A percentile compares a stretch with the other conserved stretches of the same genome.
These are phyloP conservation scores for Cecropterus lyciades DNA, from an alignment of 1,140 invertebrate species.

Conservation along the genomic window DNA sequence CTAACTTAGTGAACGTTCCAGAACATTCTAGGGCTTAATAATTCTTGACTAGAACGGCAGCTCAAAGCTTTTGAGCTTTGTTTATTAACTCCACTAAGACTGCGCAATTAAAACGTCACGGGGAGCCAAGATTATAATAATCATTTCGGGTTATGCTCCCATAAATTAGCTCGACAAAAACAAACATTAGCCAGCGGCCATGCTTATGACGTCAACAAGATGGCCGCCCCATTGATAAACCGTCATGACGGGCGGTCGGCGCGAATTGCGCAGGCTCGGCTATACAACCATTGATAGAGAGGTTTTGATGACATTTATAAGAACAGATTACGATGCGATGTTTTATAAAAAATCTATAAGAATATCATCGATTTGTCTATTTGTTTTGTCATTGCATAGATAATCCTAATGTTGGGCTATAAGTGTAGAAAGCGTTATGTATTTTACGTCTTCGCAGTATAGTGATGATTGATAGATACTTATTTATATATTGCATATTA, in stretches of 20 bases:
- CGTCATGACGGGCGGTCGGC: conserved; percentile 51
- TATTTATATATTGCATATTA: no score
- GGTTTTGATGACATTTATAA: conserved; percentile 45
- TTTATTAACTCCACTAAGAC: conserved; percentile 6
- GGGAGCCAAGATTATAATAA: conserved; percentile 14
- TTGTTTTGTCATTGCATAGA: no score
- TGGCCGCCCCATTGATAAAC: conserved; percentile 76
- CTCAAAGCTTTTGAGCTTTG: background rate
- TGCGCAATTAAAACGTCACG: conserved; percentile 1
- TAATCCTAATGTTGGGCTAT: no score
- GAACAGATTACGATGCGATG: conserved; percentile 30
- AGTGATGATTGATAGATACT: no score
- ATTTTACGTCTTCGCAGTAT: no score
- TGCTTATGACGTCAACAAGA: conserved; percentile 77
- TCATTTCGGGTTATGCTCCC: conserved; percentile 18
- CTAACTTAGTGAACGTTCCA: background rate
- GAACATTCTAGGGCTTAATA: background rate
- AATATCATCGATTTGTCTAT: background rate
- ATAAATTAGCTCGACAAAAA: conserved; percentile 49
- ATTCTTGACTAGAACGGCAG: background rate
- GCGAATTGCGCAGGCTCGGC: conserved; percentile 57
- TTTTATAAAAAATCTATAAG: background rate
- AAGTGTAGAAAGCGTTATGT: no score
- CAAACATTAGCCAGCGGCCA: conserved; percentile 65
- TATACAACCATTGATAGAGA: conserved; percentile 78